Evolutionary conservation across 2,113 vertebrate genomes (phyloP), one percentile per base, ranked within the genome.

Genomic region (Alces alces): DNA sequence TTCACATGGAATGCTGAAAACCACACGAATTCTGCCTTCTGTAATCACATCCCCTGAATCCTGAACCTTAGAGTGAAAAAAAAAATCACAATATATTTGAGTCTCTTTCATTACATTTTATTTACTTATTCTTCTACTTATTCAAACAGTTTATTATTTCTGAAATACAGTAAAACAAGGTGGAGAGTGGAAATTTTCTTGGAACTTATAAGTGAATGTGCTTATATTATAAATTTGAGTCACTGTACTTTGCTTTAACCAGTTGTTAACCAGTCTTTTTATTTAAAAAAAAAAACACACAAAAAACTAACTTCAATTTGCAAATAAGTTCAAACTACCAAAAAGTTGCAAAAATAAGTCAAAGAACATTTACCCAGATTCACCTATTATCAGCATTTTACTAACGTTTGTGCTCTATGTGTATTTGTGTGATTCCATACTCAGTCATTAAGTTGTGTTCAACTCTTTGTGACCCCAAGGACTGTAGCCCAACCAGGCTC

Each of bases 1-100:
- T 97, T 99, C 99, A 97, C 99, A 99, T 0, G 99, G 99, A 98
- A 99, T 99, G 64, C 94, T 99, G 98, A 99, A 99, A 97, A 99
- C 98, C 76, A 99, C 99, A 45, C 99, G 99, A 89, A 99, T 99
- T 96, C 99, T 99, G 27, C 99, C 99, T 78, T 99, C 99, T 97
- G 98, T 98, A 91, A 99, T 99, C 98, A 99, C 99, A 97, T 99
- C 99, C 33, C 96, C 98, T 19, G 99, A 99, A 96, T 99, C 99
- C 23, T 99, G 99, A 97, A 99, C 99, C 99, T 99, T 96, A 92
- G 88, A 89, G 27, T 50, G 43, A 25, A 73, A 76, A 76, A 80
- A 61, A 85, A 92, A 86, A 78, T 16, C 43, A 89, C 23, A 96
- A 12, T 54, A 50, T 23, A 27, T 83, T 92, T 93, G 89, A 97